phyloP scores from a whole-genome alignment of 2,888 invertebrate genomes.

The Pristionchus japonicus region DNA sequence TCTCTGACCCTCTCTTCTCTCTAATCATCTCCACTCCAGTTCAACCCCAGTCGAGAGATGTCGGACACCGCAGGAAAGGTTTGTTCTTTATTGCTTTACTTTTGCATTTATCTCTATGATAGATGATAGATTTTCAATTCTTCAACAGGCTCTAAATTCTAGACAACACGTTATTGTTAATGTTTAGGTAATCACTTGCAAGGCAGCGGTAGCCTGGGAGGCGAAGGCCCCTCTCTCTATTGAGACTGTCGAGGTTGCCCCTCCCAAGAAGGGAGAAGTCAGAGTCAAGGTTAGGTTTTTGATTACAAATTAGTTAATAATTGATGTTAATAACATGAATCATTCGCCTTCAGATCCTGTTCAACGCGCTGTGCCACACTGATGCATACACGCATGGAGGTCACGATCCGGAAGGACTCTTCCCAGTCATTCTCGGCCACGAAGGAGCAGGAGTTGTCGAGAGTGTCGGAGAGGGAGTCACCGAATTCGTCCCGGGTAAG shows the following conservation, averaged over 20 bases:
- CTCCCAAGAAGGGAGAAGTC: constrained; percentile 92
- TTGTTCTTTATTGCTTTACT: not conserved
- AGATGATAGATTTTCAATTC: not conserved
- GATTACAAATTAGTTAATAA: not conserved
- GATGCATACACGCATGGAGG: constrained; percentile 86
- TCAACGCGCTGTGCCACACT: constrained; percentile 91
- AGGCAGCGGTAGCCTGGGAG: constrained; percentile 96
- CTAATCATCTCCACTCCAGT: not conserved
- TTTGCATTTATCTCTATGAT: not conserved
- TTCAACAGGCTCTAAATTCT: not conserved
- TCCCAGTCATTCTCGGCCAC: constrained; percentile 94
- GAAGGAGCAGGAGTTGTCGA: constrained; percentile 96
- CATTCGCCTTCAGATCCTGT: constrained; percentile 81
- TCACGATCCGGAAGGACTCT: constrained; percentile 90
- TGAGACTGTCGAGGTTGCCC: constrained; percentile 93
- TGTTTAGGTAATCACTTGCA: constrained; percentile 88
- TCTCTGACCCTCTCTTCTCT: not conserved
- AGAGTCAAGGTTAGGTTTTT: constrained; percentile 77
- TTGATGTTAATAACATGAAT: not conserved
- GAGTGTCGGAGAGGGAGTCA: constrained; percentile 93
- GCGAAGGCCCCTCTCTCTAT: constrained; percentile 89
- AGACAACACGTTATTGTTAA: not conserved
- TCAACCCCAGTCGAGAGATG: constrained; percentile 32
- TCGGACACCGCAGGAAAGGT: constrained; percentile 55
- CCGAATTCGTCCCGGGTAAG: constrained; percentile 85